A percentile compares a stretch with the other conserved stretches of the same genome.
Conservation (phyloP, 2,888 invertebrate species). For the Drosophila colorata region DNA sequence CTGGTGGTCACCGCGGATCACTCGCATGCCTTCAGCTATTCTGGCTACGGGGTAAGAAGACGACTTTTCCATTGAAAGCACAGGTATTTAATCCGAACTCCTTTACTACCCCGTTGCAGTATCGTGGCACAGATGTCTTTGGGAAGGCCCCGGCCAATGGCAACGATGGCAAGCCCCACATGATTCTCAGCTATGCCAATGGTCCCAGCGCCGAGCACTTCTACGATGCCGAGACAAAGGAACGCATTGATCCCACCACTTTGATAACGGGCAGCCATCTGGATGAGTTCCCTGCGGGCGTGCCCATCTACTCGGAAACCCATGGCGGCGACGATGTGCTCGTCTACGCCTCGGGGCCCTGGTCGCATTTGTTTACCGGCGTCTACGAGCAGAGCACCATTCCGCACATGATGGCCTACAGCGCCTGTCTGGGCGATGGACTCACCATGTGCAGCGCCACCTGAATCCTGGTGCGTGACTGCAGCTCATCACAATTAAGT, state of each 20-base stretch:
- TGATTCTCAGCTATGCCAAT: conserved; percentile 91
- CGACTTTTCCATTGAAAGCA: no score
- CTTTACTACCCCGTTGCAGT: conserved; percentile 53
- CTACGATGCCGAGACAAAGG: conserved; percentile 63
- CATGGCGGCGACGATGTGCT: conserved; percentile 93
- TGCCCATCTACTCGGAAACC: conserved; percentile 86
- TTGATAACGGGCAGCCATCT: conserved; percentile 61
- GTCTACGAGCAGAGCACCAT: conserved; percentile 92
- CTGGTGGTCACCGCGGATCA: conserved; percentile 94
- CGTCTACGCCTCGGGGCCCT: conserved; percentile 91
- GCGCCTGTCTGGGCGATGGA: conserved; percentile 90
- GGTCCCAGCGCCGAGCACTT: conserved; percentile 88
- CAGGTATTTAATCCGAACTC: no score
- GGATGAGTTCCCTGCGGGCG: conserved; percentile 87
- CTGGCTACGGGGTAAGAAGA: conserved; percentile 88
- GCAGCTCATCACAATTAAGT: conserved; percentile 66
- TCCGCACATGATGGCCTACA: conserved; percentile 91
- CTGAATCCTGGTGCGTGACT: background rate
- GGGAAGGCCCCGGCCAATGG: conserved; percentile 77
- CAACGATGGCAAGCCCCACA: conserved; percentile 87
- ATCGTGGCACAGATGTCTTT: conserved; percentile 79
- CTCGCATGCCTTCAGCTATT: conserved; percentile 91
- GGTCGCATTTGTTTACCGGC: conserved; percentile 92
- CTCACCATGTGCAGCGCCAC: conserved; percentile 74
- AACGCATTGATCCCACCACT: conserved; percentile 78